A percentile compares a stretch with the other conserved stretches of the same genome.
Conservation (phyloP, 2,797 vertebrate genomes). For the Gambelia wislizenii region DNA sequence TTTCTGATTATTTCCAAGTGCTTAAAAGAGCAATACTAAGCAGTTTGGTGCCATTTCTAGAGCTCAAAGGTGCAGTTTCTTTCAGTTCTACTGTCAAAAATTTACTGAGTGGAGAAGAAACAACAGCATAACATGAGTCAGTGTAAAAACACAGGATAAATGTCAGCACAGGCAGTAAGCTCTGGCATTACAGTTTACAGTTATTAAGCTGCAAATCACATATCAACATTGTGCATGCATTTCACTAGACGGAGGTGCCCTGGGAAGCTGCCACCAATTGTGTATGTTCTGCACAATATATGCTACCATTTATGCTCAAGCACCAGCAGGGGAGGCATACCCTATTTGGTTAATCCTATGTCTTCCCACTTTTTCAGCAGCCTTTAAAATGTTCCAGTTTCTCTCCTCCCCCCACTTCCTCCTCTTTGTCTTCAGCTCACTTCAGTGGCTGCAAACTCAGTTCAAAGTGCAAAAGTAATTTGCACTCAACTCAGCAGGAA, state of each 20-base stretch:
- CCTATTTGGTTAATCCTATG: too few species aligned
- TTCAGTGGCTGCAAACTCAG: too few species aligned
- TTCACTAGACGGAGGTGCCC: not conserved
- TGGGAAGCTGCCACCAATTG: not conserved
- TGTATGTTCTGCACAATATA: not conserved
- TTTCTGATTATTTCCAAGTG: conserved; percentile 29
- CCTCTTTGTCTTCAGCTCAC: too few species aligned
- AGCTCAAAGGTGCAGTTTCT: conserved; percentile 29
- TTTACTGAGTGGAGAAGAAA: conserved; percentile 21
- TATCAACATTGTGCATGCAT: conserved; percentile 10
- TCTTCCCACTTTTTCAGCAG: too few species aligned
- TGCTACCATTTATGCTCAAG: not conserved
- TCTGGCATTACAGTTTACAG: conserved; percentile 6
- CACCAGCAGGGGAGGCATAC: not conserved
- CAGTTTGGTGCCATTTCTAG: conserved; percentile 32
- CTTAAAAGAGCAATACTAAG: conserved; percentile 24
- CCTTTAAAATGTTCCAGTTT: too few species aligned
- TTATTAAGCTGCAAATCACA: conserved; percentile 37
- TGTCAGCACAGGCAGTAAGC: conserved; percentile 32
- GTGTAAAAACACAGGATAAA: conserved; percentile 32
- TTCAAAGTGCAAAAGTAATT: too few species aligned
- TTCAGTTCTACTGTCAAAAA: conserved; percentile 34
- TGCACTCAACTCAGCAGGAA: too few species aligned
- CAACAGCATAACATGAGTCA: conserved; percentile 32
- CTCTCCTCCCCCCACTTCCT: too few species aligned